Conservation (phyloP, 1,140 invertebrate genomes). For the Drosophila pectinifera region DNA sequence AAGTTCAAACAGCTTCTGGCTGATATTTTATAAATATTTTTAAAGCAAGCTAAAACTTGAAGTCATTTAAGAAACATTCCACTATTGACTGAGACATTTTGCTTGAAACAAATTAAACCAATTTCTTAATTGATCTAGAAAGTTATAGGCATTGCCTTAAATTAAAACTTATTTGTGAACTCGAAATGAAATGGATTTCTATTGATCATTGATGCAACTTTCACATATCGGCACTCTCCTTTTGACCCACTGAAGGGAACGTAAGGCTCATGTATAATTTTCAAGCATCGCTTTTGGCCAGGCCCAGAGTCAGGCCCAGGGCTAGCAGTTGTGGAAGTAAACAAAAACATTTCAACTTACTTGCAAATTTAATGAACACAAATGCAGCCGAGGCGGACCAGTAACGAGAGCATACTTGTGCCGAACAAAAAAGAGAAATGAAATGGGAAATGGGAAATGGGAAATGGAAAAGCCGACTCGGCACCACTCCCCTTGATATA, state of each 20-base stretch:
- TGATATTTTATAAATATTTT: too few species aligned
- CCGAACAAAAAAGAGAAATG: conserved; percentile 4
- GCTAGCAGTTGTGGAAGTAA: conserved; percentile 45
- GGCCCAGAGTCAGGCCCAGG: not conserved
- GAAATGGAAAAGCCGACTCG: conserved; percentile 38
- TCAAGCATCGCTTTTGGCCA: conserved; percentile 36
- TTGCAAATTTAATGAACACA: conserved; percentile 78
- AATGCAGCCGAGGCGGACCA: conserved; percentile 44
- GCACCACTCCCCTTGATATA: conserved; percentile 32
- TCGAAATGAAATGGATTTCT: not conserved
- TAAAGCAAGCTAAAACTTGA: too few species aligned
- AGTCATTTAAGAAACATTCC: too few species aligned
- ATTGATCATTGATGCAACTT: not conserved
- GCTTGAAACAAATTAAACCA: too few species aligned
- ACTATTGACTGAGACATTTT: too few species aligned
- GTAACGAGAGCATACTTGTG: conserved; percentile 16
- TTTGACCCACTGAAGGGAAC: not conserved
- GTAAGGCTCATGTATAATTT: conserved; percentile 54
- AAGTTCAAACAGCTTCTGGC: too few species aligned
- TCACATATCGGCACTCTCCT: not conserved
- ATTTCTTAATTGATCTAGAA: too few species aligned
- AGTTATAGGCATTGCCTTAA: too few species aligned
- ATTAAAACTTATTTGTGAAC: not conserved
- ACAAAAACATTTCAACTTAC: conserved; percentile 75
- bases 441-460: conserved; percentile 7